phyloP scores from a whole-genome alignment of 2,113 vertebrate species.

The Mirza zaza region DNA sequence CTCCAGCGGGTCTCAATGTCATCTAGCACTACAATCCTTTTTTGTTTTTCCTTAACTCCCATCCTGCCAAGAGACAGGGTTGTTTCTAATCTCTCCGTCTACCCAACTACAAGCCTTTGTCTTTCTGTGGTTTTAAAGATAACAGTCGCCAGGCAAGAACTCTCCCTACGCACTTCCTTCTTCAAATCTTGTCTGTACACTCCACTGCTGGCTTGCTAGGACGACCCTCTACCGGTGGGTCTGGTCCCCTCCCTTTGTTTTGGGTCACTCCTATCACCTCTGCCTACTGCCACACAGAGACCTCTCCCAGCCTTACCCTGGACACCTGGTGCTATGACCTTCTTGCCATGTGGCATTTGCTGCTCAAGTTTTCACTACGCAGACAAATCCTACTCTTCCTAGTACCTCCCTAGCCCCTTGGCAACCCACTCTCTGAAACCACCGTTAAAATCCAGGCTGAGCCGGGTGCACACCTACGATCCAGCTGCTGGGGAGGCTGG shows the following conservation, averaged over 20 bases:
- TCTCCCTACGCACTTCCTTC: neutral
- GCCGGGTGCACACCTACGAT: neutral
- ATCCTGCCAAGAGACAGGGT: neutral
- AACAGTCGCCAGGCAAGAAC: neutral
- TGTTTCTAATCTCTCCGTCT: neutral
- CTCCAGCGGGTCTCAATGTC: neutral
- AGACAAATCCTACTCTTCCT: neutral
- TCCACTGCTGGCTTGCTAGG: neutral
- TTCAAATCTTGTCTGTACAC: neutral
- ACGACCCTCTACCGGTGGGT: neutral
- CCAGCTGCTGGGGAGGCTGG: neutral
- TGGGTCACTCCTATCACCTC: neutral
- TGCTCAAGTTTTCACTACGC: fast-evolving
- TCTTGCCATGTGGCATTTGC: neutral
- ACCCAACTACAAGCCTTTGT: neutral
- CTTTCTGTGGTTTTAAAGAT: neutral
- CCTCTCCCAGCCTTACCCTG: neutral
- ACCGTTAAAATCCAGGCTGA: neutral
- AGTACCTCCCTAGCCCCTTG: neutral
- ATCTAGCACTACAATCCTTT: neutral
- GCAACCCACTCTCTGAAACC: neutral
- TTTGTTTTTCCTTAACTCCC: neutral
- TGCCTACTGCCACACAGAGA: neutral
- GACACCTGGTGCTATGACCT: neutral
- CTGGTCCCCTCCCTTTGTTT: too few species aligned